phyloP scores from a whole-genome alignment of 2,113 vertebrate species.

The Pavo muticus region DNA sequence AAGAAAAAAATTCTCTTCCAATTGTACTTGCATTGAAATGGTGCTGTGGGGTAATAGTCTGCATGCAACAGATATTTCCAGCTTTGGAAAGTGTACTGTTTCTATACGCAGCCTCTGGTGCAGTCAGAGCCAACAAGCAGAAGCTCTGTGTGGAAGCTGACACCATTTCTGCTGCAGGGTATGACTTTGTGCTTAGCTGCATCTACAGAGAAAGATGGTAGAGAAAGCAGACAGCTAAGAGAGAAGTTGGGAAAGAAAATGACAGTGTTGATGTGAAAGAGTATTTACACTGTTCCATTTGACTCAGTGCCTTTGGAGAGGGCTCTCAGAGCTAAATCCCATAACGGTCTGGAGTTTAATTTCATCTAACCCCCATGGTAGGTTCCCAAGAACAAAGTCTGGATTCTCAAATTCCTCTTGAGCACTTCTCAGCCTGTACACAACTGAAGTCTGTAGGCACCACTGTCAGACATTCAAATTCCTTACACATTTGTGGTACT shows the following conservation, averaged over 20 bases:
- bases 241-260: neutral
- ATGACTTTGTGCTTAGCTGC: neutral
- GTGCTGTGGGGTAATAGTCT: neutral
- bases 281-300: neutral
- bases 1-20: neutral
- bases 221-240: neutral
- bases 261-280: neutral
- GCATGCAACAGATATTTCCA: neutral
- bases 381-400: neutral
- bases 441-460: neutral
- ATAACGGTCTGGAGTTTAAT: neutral
- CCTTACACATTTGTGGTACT: neutral
- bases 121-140: neutral
- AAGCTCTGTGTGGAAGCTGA: conserved; percentile 1
- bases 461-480: neutral
- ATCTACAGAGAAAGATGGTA: neutral
- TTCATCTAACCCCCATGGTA: neutral
- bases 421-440: neutral
- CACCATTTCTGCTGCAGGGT: neutral
- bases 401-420: neutral
- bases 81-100: neutral
- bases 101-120: neutral
- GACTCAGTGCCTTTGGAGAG: neutral
- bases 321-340: neutral
- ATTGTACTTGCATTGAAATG: neutral